A percentile compares a stretch with the other conserved stretches of the same genome.
phyloP scores from a whole-genome alignment of 2,113 vertebrate genomes.

The Chamaetylas fuelleborni region DNA sequence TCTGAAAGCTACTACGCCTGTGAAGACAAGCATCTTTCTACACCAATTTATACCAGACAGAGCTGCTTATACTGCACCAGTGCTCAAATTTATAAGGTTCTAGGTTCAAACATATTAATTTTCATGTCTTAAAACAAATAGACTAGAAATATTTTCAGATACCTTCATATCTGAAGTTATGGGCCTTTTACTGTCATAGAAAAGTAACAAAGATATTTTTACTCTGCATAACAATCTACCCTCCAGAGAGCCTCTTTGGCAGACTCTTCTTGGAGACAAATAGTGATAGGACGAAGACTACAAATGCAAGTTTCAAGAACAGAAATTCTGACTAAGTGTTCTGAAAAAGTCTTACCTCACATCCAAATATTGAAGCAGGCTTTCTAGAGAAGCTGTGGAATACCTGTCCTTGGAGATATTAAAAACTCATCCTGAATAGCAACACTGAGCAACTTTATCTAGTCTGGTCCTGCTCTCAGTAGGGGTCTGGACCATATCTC shows the following conservation, averaged over 20 bases:
- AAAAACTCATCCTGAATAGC: neutral
- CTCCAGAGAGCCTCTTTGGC: neutral
- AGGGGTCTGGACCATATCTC: neutral
- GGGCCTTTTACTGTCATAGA: neutral
- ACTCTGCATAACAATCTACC: neutral
- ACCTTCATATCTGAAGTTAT: neutral
- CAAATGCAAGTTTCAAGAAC: neutral
- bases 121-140: neutral
- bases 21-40: neutral
- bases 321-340: neutral
- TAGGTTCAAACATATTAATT: neutral
- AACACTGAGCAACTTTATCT: neutral
- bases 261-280: neutral
- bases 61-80: neutral
- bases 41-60: neutral
- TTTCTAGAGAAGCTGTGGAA: neutral
- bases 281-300: neutral
- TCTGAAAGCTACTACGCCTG: neutral
- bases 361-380: neutral
- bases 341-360: neutral
- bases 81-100: neutral
- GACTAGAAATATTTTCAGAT: neutral
- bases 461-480: neutral
- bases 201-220: neutral
- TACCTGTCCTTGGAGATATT: neutral